Conservation (phyloP, 2,113 vertebrate genomes). For the Chamaetylas fuelleborni region DNA sequence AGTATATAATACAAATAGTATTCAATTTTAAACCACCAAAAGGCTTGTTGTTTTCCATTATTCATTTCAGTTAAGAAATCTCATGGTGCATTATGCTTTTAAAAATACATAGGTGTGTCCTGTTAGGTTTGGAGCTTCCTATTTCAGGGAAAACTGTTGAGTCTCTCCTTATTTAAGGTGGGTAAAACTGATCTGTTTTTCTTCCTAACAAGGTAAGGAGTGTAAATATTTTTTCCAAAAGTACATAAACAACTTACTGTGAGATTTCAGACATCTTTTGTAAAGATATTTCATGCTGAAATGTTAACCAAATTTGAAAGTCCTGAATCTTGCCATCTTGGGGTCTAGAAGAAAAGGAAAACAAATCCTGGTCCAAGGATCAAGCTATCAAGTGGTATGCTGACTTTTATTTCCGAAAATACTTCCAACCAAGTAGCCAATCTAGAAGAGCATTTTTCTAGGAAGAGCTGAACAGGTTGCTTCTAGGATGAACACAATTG, state of each 20-base stretch:
- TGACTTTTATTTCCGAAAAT: background rate
- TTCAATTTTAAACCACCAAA: background rate
- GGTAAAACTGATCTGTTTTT: background rate
- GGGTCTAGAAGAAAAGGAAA: background rate
- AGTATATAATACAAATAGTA: background rate
- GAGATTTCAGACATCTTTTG: background rate
- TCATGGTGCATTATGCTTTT: background rate
- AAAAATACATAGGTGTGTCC: background rate
- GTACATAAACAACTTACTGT: background rate
- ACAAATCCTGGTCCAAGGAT: background rate
- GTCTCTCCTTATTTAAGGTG: background rate
- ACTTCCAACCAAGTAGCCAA: background rate
- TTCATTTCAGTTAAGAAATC: background rate
- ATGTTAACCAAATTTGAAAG: background rate
- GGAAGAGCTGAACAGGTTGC: background rate
- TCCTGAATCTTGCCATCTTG: background rate
- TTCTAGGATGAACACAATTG: background rate
- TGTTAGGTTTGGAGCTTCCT: background rate
- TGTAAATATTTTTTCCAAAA: background rate
- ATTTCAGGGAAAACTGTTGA: background rate
- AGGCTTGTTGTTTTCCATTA: background rate
- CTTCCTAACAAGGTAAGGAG: background rate
- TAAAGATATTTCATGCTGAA: background rate
- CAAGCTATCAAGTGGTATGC: background rate
- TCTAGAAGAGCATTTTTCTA: background rate